Percentiles rank a stretch among this genome's conserved stretches.
Evolutionary conservation across 2,113 vertebrate genomes (phyloP).

Genomic region (Ageneiosus marmoratus): DNA sequence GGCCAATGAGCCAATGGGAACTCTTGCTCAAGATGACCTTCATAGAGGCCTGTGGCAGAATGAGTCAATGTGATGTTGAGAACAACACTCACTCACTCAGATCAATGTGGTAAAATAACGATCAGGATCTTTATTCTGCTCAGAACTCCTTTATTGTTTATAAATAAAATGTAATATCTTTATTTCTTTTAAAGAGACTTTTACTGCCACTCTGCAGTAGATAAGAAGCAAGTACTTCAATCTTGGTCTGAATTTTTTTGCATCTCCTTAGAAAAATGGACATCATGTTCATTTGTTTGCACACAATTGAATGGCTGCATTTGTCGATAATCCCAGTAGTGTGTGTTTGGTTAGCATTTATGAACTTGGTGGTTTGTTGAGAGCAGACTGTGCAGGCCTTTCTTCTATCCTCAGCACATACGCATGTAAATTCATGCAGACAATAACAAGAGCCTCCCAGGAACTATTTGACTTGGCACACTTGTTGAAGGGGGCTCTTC

Average conservation of each 20-base stretch:
- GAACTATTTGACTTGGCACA: conserved; percentile 71
- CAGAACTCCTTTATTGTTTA: not conserved
- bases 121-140: conserved; percentile 65
- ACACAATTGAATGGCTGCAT: not conserved
- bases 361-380: conserved; percentile 18
- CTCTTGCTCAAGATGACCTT: conserved; percentile 86
- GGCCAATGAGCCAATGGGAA: conserved; percentile 77
- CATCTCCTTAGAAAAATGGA: not conserved
- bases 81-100: conserved; percentile 76
- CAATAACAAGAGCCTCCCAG: conserved; percentile 64
- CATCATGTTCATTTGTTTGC: conserved; percentile 20
- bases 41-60: conserved; percentile 82
- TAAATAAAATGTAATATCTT: not conserved
- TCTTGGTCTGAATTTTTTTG: not conserved
- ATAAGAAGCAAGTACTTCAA: not conserved
- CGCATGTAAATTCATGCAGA: conserved; percentile 64
- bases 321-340: conserved; percentile 2
- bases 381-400: not conserved
- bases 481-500: conserved; percentile 51
- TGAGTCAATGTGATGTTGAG: conserved; percentile 88
- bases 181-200: not conserved
- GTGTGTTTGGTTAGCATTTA: not conserved
- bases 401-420: conserved; percentile 9
- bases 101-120: conserved; percentile 90
- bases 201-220: not conserved